Base-by-base conservation (phyloP, 2,888 invertebrate species). In the Drosophila pseudotakahashii region DNA sequence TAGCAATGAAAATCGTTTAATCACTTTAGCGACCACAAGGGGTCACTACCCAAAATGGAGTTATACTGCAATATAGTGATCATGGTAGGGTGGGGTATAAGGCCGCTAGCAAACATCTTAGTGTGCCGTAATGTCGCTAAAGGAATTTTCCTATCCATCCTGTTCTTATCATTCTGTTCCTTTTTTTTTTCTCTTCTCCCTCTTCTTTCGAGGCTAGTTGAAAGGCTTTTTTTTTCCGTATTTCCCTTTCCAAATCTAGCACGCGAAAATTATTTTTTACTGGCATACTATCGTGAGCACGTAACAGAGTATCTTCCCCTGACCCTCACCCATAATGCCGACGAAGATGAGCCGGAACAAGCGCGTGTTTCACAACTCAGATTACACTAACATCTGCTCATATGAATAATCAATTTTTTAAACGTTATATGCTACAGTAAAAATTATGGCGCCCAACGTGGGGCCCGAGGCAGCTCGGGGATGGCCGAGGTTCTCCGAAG, bases 131-230 rank as follows among this genome's bases (percentile, higher is more conserved):
- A 4, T 19, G 34, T 50, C 19, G 50, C 34, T 50, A 9, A 34
- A 50, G 32, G 50, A 19, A 50, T 34, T 50, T 50, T 10, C 3
- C 16, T 16, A 41, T 41, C 16, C 10, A 9, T 41, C 41, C 47
- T 47, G 11, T 47, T 11, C 14, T 47, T 32, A 14, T 30, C 47
- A 11, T 11, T 47, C 30, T 48, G 7, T 48, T 16, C 19, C 7
- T 5, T 11, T 16, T 47, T n/a, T n/a, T 14, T 48, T 7, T 32
- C 14, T 47, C 26, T 26, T 3, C 14, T 30, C 30, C 5, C 30
- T 47, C 14, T 48, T 48, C 30, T 48, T 48, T 32, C 30, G 47
- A 14, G 47, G 30, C 47, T 47, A 47, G 47, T 47, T 47, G 14
- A 30, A 11, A 30, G 47, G 47, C 45, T n/a, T 13, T 26, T n/a